Base-by-base conservation (phyloP, 2,113 vertebrate species). In the Crotalus viridis region DNA sequence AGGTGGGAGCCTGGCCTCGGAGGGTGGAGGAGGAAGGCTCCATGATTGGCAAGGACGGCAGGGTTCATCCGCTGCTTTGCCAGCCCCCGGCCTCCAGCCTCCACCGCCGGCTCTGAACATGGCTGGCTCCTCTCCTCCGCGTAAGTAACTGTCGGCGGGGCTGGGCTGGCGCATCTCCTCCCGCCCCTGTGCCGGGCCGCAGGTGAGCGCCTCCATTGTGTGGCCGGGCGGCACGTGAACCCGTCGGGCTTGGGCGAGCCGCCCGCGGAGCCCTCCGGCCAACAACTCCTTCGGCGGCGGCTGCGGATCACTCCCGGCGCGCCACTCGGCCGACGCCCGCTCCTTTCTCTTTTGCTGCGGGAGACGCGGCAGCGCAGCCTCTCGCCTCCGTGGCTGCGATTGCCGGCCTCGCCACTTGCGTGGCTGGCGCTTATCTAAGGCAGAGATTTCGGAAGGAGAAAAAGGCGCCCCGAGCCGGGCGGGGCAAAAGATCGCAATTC, bases 111-210 rank as follows among this genome's bases (percentile, higher is more conserved):
- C 95, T 92, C 94, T 85, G 93, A 93, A 95, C 90, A 95, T 97
- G 96, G 96, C 93, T 88, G 91, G 89, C 94, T 89, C 88, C 2
- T 87, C 95, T 90, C 89, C 91, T 96, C 59, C 93, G 94, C 94
- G 96, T 97, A 95, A 97, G 97, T 95, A 2, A 89, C 93, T 91
- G 43, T 91, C 89, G 17, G 54, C 8, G 13, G 69, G 85, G 43
- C 13, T 48, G 57, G 15, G 43, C 52, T 1, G 56, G 3, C 52
- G 21, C n/a, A 21, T 8, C 48, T 51, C 21, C 26, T 56, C 21
- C 19, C 24, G 51, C 1, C 46, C 48, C 15, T 43, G 12, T 39
- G 0, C 39, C 22, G 43, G 56, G 69, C 91, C 12, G 93, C 94
- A 90, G 92, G 93, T 89, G 93, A 93, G 93, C 33, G 13, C 92